Percentiles rank a stretch among this genome's conserved stretches.
Evolutionary conservation across 2,113 vertebrate species (phyloP).

Genomic region (Sinocyclocheilus anophthalmus): DNA sequence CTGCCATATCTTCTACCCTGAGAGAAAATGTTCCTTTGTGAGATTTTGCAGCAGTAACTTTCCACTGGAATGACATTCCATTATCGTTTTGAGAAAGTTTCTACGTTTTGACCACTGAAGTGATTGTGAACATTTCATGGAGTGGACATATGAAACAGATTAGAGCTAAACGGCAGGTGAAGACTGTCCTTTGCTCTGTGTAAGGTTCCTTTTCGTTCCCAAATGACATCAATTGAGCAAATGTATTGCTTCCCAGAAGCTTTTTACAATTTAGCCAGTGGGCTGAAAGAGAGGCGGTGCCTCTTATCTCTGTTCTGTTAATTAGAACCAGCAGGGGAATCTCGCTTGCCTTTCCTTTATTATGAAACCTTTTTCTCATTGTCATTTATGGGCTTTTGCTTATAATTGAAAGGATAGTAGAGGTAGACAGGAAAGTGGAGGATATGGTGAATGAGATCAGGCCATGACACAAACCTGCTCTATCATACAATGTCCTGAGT

Average conservation of each 20-base stretch:
- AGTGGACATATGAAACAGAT: conserved; percentile 22
- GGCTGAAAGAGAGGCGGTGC: conserved; percentile 11
- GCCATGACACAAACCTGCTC: conserved; percentile 2
- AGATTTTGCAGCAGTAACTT: conserved; percentile 23
- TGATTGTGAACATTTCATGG: conserved; percentile 14
- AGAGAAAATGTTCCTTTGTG: conserved; percentile 29
- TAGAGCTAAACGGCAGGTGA: not conserved
- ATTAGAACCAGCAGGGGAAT: conserved; percentile 17
- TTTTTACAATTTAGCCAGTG: conserved; percentile 16
- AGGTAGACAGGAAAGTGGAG: not conserved
- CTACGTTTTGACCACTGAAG: conserved; percentile 32
- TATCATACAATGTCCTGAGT: not conserved
- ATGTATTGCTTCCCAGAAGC: conserved; percentile 28
- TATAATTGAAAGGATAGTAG: conserved; percentile 22
- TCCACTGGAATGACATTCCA: not conserved
- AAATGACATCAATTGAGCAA: conserved; percentile 32
- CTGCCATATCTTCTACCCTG: not conserved
- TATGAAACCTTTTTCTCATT: not conserved
- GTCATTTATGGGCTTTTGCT: conserved; percentile 7
- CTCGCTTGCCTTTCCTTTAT: not conserved
- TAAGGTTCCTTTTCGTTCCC: conserved; percentile 1
- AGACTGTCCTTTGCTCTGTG: conserved; percentile 1
- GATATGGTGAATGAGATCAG: conserved; percentile 16
- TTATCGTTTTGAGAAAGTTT: conserved; percentile 21
- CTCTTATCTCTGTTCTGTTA: conserved; percentile 35